phyloP scores from a whole-genome alignment of 2,113 vertebrate species.

The Recurvirostra avosetta region DNA sequence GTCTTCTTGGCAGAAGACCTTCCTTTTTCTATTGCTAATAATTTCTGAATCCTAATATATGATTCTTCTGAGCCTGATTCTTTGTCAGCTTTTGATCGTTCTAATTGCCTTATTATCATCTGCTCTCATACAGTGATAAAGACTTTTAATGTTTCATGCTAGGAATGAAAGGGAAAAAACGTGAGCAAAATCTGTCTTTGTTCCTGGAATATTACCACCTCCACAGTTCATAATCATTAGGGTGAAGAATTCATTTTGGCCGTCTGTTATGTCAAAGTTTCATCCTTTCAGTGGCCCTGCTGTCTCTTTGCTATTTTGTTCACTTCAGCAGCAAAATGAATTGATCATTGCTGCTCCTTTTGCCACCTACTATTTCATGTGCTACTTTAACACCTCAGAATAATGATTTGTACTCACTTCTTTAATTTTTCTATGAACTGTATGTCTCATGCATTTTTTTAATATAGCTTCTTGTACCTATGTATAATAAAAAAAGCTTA shows the following conservation, averaged over 20 bases:
- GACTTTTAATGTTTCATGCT: conserved; percentile 24
- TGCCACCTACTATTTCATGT: not conserved
- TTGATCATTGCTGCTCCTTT: conserved; percentile 45
- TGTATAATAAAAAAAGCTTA: not conserved
- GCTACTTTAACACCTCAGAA: conserved; percentile 19
- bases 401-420: conserved; percentile 5
- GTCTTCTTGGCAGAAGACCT: not conserved
- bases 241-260: conserved; percentile 38
- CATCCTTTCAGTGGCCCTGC: conserved; percentile 9
- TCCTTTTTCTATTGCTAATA: not conserved
- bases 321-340: conserved; percentile 8
- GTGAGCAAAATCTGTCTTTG: conserved; percentile 28
- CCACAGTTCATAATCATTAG: conserved; percentile 48
- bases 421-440: conserved; percentile 25
- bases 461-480: not conserved
- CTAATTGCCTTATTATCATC: conserved; percentile 60
- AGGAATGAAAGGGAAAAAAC: not conserved
- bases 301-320: conserved; percentile 34
- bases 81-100: conserved; percentile 45
- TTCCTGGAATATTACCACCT: conserved; percentile 52
- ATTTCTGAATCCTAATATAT: conserved; percentile 12
- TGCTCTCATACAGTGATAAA: conserved; percentile 38
- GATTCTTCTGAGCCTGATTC: not conserved
- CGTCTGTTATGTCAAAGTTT: conserved; percentile 32
- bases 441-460: not conserved